phyloP scores from a whole-genome alignment of 2,888 invertebrate species.

The Drosophila pseudotalamancana region DNA sequence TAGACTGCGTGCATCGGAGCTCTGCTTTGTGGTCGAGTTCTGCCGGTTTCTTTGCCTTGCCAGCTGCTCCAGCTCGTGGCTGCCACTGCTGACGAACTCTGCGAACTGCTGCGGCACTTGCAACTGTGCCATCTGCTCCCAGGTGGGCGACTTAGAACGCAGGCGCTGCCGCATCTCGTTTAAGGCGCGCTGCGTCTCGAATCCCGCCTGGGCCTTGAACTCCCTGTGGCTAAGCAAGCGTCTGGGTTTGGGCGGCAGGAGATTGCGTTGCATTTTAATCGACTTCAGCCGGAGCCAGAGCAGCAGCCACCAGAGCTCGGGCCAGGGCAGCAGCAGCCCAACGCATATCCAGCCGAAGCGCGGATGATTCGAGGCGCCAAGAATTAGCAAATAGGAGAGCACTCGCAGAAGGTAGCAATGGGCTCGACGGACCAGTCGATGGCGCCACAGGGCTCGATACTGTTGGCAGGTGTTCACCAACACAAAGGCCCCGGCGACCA shows the following conservation, averaged over 20 bases:
- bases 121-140: slow-evolving; percentile 16
- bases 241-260: background rate
- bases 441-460: slow-evolving; percentile 3
- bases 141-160: background rate
- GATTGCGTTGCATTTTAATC: background rate
- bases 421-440: rapidly evolving
- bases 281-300: background rate
- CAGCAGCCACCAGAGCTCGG: slow-evolving; percentile 14
- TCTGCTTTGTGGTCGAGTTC: background rate
- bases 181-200: slow-evolving; percentile 20
- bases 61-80: background rate
- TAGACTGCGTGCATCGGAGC: background rate
- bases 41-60: background rate
- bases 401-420: background rate
- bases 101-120: background rate
- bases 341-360: slow-evolving; percentile 19
- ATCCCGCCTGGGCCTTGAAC: background rate
- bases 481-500: slow-evolving; percentile 9
- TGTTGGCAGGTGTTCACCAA: background rate
- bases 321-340: slow-evolving; percentile 15
- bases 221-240: background rate
- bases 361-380: slow-evolving; percentile 26
- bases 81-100: slow-evolving; percentile 8
- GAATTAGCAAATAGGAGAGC: slow-evolving; percentile 23
- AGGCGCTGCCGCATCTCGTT: slow-evolving; percentile 2